Percentiles rank a stretch among this genome's conserved stretches.
Conservation (phyloP, 1,140 invertebrate genomes). For the Phthorimaea operculella region DNA sequence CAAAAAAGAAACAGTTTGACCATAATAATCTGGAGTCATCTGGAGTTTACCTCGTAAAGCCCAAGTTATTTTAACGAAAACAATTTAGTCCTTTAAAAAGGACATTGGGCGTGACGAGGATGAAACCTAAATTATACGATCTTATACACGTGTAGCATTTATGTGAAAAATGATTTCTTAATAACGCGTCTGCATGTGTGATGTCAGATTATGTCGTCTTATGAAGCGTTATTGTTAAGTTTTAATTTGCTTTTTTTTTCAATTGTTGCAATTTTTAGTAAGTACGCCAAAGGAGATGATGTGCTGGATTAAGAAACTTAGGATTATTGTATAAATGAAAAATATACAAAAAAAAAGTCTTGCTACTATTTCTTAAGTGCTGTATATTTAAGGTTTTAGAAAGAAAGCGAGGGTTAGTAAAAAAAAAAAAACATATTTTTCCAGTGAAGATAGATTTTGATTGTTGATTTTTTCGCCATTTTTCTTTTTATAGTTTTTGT, state of each 20-base stretch:
- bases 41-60: too few species aligned
- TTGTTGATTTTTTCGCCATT: background rate
- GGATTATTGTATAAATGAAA: constrained; percentile 57
- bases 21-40: too few species aligned
- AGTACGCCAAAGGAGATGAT: constrained; percentile 56
- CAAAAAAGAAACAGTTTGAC: too few species aligned
- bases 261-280: constrained; percentile 53
- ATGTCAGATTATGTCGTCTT: constrained; percentile 22
- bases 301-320: constrained; percentile 34
- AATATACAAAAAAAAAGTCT: constrained; percentile 56
- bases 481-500: constrained; percentile 10
- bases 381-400: constrained; percentile 28
- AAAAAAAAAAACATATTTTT: constrained; percentile 7
- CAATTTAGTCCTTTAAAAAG: too few species aligned
- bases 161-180: too few species aligned
- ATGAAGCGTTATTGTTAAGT: constrained; percentile 48
- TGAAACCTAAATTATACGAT: too few species aligned
- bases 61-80: too few species aligned
- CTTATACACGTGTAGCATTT: too few species aligned
- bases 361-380: constrained; percentile 33
- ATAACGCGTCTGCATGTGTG: background rate
- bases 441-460: constrained; percentile 6
- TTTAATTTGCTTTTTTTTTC: constrained; percentile 36
- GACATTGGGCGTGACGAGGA: too few species aligned
- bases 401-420: background rate